Evolutionary conservation across 2,888 invertebrate species (phyloP), one percentile per base, ranked within the genome.

Genomic region (Drosophila kanekoi): DNA sequence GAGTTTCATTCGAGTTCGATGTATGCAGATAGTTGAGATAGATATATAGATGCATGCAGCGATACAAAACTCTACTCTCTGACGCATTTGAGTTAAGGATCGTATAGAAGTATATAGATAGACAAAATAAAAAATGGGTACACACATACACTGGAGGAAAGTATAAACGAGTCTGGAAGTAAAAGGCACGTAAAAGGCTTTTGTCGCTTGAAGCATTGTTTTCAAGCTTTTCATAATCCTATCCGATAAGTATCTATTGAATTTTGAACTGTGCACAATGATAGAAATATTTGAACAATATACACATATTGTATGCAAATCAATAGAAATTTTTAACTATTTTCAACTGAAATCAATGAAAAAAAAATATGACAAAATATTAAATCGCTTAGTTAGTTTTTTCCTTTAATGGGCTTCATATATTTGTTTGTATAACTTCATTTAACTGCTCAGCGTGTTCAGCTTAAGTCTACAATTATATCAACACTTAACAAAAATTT

Each of bases 201-300:
- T 53, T 64, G 37, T 37, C 53, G 67, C 61, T 61, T 49, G 20
- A 69, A 69, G 40, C 54, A 59, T 33, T 49, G n/a, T 45, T 14
- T 60, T 38, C 16, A 32, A 68, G 23, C 18, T 45, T 49, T 49
- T 48, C 32, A 5, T 18, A 38, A 32, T 45, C 38, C 20, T 41
- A 75, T 70, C 49, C 51, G 54, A 38, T 48, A 32, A 33, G 4
- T 18, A 47, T 8, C 8, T 28, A 40, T 52, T 47, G 59, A 63
- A 65, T 44, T 60, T 52, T 4, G 54, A 72, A 49, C 56, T 72
- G 67, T 73, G 86, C 83, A 71, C 74, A 79, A 88, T 90, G 89
- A 89, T 89, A 89, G 89, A 89, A 89, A 89, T 87, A 80, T 89
- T 75, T 80, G 85, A 89, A 89, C 84, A 77, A 71, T 68, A 68